phyloP scores from a whole-genome alignment of 2,888 invertebrate genomes.

The Drosophila recens region DNA sequence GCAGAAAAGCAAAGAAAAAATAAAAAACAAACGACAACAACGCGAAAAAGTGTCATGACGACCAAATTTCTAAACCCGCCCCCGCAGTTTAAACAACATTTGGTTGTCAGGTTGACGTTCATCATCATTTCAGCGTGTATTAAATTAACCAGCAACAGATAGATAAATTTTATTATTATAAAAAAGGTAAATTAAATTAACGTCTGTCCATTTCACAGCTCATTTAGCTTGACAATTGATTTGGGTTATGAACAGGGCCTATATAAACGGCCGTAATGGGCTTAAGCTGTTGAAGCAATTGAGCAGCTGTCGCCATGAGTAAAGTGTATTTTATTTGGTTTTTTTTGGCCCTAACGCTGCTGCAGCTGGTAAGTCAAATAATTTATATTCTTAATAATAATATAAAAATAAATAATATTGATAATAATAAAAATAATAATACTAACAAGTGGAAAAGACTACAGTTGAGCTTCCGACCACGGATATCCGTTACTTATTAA shows the following conservation, averaged over 20 bases:
- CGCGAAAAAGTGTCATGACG: constrained; percentile 52
- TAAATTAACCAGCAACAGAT: constrained; percentile 51
- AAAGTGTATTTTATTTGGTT: constrained; percentile 18
- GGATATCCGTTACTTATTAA: too few relatives aligned
- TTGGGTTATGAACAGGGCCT: constrained; percentile 12
- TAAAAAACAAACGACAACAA: constrained; percentile 20
- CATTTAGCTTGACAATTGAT: constrained; percentile 58
- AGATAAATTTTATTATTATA: neutral
- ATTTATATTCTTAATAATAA: neutral
- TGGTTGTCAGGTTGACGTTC: constrained; percentile 46
- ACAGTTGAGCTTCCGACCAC: too few relatives aligned
- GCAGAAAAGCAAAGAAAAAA: constrained; percentile 25
- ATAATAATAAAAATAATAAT: too few relatives aligned
- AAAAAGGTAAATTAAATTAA: constrained; percentile 64
- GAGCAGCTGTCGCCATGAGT: constrained; percentile 42
- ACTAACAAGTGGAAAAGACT: too few relatives aligned
- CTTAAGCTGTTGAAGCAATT: neutral
- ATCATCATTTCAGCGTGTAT: neutral
- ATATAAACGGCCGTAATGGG: constrained; percentile 44
- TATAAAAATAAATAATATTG: too few relatives aligned
- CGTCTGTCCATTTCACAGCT: constrained; percentile 42
- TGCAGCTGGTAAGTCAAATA: constrained; percentile 18
- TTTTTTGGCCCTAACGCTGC: constrained; percentile 9
- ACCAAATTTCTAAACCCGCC: constrained; percentile 12
- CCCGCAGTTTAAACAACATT: neutral